Conservation (phyloP, 2,113 vertebrate genomes). For the Chionodraco myersi region DNA sequence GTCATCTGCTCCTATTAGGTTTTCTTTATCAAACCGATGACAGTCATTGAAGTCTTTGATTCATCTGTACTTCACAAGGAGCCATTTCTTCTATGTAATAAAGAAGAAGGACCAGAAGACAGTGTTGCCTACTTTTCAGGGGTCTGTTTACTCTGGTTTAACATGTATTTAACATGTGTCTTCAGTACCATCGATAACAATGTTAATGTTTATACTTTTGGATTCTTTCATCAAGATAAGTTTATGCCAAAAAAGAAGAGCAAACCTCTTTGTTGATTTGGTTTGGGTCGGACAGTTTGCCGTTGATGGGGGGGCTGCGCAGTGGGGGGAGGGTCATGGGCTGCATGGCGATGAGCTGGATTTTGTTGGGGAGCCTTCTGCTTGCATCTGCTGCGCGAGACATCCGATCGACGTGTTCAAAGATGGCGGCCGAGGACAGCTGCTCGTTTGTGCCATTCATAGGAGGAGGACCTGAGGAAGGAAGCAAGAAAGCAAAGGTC, state of each 20-base stretch:
- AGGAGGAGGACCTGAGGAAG: slow-evolving; percentile 86
- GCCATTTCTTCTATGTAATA: not conserved
- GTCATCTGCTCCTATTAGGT: not conserved
- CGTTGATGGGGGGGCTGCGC: slow-evolving; percentile 82
- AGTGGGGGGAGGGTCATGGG: slow-evolving; percentile 89
- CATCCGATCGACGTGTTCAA: slow-evolving; percentile 94
- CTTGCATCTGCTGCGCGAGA: slow-evolving; percentile 89
- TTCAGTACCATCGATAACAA: too few relatives aligned
- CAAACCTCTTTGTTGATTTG: slow-evolving; percentile 95
- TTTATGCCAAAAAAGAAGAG: not conserved
- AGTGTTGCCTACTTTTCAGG: not conserved
- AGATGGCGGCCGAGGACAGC: slow-evolving; percentile 93
- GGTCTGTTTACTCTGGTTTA: too few relatives aligned
- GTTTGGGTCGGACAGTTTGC: slow-evolving; percentile 87
- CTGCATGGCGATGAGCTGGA: slow-evolving; percentile 98
- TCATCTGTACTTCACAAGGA: not conserved
- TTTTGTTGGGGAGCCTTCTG: slow-evolving; percentile 91
- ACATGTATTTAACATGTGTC: too few relatives aligned
- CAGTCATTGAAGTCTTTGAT: too few relatives aligned
- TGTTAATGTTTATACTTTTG: not conserved
- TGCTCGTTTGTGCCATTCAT: slow-evolving; percentile 84
- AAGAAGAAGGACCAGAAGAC: not conserved
- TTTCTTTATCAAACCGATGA: not conserved
- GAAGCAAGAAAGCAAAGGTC: slow-evolving; percentile 1
- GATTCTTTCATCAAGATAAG: not conserved